phyloP scores from a whole-genome alignment of 2,797 vertebrate species.

The Scleropages formosus region DNA sequence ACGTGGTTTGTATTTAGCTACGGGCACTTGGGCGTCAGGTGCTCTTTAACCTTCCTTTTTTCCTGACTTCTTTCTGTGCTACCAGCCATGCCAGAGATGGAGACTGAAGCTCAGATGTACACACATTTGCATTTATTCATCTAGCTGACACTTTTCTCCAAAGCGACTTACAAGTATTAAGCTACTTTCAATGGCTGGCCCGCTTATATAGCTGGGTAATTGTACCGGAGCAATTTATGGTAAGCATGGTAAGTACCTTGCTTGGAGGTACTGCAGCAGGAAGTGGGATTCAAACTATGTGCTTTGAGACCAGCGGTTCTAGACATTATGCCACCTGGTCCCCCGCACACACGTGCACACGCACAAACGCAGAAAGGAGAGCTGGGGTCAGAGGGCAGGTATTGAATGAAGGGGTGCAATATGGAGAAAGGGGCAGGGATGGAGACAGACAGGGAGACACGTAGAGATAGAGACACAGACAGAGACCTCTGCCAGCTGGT shows the following conservation, averaged over 20 bases:
- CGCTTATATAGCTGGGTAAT: no score
- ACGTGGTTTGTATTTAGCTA: background rate
- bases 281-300: no score
- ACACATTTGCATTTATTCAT: no score
- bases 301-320: no score
- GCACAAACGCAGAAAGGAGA: background rate
- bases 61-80: background rate
- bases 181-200: no score
- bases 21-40: background rate
- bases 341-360: background rate
- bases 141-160: no score
- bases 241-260: no score
- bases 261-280: no score
- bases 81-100: background rate
- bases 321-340: no score
- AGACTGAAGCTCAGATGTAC: background rate
- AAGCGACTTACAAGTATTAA: no score
- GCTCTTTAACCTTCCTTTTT: background rate
- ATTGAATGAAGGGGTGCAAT: background rate
- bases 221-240: no score
- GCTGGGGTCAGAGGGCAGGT: background rate
- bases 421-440: background rate
- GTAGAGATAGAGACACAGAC: slow-evolving; percentile 4
- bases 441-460: background rate
- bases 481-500: background rate